Percentiles rank a stretch among this genome's conserved stretches.
Evolutionary conservation across 1,140 invertebrate species (phyloP).

Genomic region (Sycophaga agraensis): DNA sequence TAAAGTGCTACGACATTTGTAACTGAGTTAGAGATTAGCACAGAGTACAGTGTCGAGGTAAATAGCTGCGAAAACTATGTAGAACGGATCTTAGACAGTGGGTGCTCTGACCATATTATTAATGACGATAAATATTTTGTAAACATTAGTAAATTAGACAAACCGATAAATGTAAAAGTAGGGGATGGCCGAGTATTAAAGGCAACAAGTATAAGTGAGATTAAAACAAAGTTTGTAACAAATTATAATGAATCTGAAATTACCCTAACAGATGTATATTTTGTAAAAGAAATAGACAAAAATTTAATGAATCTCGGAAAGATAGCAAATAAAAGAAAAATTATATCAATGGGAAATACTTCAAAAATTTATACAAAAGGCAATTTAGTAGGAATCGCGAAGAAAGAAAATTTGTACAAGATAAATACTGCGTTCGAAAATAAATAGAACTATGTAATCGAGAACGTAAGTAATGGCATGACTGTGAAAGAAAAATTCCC

Average conservation of each 20-base stretch:
- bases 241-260: background rate
- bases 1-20: background rate
- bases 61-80: background rate
- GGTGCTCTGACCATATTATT: background rate
- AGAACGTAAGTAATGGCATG: background rate
- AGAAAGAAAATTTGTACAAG: conserved; percentile 13
- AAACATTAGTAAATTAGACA: background rate
- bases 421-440: conserved; percentile 4
- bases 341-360: conserved; percentile 23
- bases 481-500: conserved; percentile 5
- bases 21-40: background rate
- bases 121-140: background rate
- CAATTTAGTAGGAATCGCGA: conserved; percentile 24
- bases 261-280: conserved; percentile 1
- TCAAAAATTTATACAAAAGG: conserved; percentile 25
- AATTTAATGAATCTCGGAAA: background rate
- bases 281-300: conserved; percentile 6
- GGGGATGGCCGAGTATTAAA: background rate
- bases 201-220: too few relatives aligned
- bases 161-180: background rate
- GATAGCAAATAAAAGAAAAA: conserved; percentile 22
- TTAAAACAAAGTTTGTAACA: background rate
- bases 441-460: background rate
- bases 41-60: background rate
- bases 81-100: conserved; percentile 6